Evolutionary conservation across 2,113 vertebrate species (phyloP), one percentile per base, ranked within the genome.

Genomic region (Lophochroa leadbeateri): DNA sequence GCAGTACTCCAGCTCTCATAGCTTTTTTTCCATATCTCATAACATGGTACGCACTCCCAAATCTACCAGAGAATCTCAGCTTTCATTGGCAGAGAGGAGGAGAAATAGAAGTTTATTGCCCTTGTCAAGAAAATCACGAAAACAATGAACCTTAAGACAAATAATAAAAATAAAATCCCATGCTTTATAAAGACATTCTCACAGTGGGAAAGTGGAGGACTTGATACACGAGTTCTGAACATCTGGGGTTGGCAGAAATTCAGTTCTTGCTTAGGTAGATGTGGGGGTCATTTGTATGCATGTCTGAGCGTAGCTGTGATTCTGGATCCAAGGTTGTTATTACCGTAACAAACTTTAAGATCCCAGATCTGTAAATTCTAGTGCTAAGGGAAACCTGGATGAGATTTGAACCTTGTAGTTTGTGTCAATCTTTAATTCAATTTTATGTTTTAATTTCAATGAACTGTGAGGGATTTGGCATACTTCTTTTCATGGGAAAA

Each of bases 41-140:
- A 82, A 50, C 23, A 24, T 67, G 67, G 86, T 85, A 57, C 2
- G 1, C 33, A 6, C 44, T 91, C 65, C 67, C 89, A 87, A 96
- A 92, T 79, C 70, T 84, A 57, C 43, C 57, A 72, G 43, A 81
- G 80, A 78, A 64, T 82, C 77, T 88, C 92, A 87, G 69, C 47
- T 93, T 95, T 87, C 61, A 67, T 82, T 93, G 70, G 82, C 61
- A 77, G 37, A 78, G 16, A 60, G 63, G 47, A 87, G 53, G 39
- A 69, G 19, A 70, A 94, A 93, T 78, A 11, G 9, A 75, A 71
- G 72, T 92, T 94, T 92, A 91, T 85, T 91, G 41, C 44, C 33
- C 57, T 65, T 89, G 69, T 92, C 88, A 84, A 92, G 72, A 84
- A 93, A 91, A 91, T 71, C 4, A 84, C 76, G 57, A 84, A 94